A percentile compares a stretch with the other conserved stretches of the same genome.
Conservation (phyloP, 2,888 invertebrate species). For the Dryadula phaetusa region DNA sequence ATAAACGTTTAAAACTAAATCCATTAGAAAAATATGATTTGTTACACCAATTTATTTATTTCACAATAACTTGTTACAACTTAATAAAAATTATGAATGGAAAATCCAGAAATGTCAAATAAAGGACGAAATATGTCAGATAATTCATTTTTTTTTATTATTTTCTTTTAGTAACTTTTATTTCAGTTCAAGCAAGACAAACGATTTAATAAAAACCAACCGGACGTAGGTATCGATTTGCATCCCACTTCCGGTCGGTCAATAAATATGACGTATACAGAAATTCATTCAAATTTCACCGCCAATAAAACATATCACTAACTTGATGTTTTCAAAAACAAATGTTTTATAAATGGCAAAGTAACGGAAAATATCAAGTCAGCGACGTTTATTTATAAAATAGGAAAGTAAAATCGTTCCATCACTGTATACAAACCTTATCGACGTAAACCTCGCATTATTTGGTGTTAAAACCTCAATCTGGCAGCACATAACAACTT, state of each 20-base stretch:
- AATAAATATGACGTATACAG: slow-evolving; percentile 29
- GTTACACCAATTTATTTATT: slow-evolving; percentile 21
- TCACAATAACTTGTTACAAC: background rate
- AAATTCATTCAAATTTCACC: slow-evolving; percentile 36
- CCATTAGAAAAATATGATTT: slow-evolving; percentile 23
- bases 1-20: slow-evolving; percentile 14
- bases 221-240: background rate
- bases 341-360: slow-evolving; percentile 22
- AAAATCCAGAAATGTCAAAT: background rate
- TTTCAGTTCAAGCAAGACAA: slow-evolving; percentile 33
- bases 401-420: slow-evolving; percentile 51
- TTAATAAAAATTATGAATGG: background rate
- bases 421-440: slow-evolving; percentile 59
- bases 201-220: slow-evolving; percentile 32
- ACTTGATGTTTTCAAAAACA: slow-evolving; percentile 39
- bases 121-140: slow-evolving; percentile 6
- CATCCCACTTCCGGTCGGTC: slow-evolving; percentile 23
- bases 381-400: slow-evolving; percentile 37
- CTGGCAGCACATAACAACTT: slow-evolving; percentile 76
- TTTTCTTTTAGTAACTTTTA: slow-evolving; percentile 20
- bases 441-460: slow-evolving; percentile 60
- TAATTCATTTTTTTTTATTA: slow-evolving; percentile 8
- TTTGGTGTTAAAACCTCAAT: slow-evolving; percentile 78
- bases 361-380: slow-evolving; percentile 35
- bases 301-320: slow-evolving; percentile 33